Base-by-base conservation (phyloP, 2,797 vertebrate genomes). In the Acanthurus leucopareius region DNA sequence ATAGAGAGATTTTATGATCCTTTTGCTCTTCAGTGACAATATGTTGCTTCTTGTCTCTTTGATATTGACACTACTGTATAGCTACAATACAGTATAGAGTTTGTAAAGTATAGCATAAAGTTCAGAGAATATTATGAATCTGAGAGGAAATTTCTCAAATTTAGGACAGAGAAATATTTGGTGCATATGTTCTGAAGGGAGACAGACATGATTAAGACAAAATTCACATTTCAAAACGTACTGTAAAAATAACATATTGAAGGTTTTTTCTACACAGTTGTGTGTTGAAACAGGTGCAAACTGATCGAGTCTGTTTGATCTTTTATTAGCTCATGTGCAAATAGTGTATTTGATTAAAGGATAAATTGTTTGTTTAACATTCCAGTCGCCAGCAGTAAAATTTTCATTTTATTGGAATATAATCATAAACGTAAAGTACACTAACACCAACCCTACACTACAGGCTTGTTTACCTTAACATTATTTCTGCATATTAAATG, bases 321-420 rank as follows among this genome's bases (percentile, higher is more conserved):
- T 69, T 28, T 48, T 11, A 62, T 67, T 73, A 67, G 58, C 40
- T 32, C n/a, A 45, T 59, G 47, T 5, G 35, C 61, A 1, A 14
- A 70, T n/a, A 49, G 17, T 58, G 42, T 10, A 52, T 53, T 69
- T 57, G 10, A 3, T 22, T 48, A 0, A 64, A 69, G n/a, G 7
- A 69, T 17, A 10, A 61, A 54, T 67, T 75, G 35, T 65, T 42
- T 19, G n/a, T 67, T 75, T 40, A 77, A 3, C 19, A n/a, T 16
- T 22, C 3, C 6, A 44, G 16, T 40, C 47, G 38, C 13, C 10
- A 42, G 54, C 54, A 28, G 57, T 22, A 22, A 71, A 74, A 56
- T 51, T 5, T 35, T 49, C 0, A 67, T 63, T 62, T 65, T 10
- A 48, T 59, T 67, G n/a, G 44, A 59, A 68, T 58, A 28, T 4